Percentiles rank a stretch among this genome's conserved stretches.
Conservation (phyloP, 2,113 vertebrate genomes). For the Eira barbara region DNA sequence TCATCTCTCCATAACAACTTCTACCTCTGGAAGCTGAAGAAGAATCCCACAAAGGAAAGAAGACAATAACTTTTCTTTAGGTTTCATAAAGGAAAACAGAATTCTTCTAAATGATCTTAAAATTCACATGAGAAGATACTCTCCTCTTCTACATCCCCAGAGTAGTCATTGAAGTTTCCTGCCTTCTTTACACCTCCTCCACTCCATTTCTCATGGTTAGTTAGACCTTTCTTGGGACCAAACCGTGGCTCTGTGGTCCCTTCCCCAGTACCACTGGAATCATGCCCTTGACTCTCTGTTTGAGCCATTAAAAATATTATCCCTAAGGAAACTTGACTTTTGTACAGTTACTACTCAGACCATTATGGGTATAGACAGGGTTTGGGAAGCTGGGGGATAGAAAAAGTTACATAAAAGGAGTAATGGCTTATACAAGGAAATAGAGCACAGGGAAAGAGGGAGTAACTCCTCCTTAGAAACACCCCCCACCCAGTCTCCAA, state of each 20-base stretch:
- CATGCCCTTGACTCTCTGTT: not conserved
- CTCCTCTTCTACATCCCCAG: not conserved
- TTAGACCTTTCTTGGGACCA: too few species aligned
- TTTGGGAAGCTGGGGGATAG: not conserved
- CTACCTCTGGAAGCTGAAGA: not conserved
- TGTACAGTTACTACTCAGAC: not conserved
- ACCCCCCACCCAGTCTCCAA: not conserved
- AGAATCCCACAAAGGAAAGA: not conserved
- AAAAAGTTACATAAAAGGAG: not conserved
- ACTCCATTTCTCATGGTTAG: not conserved
- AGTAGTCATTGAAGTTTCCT: not conserved
- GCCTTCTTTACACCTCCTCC: too few species aligned
- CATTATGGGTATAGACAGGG: rapidly evolving
- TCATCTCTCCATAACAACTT: not conserved
- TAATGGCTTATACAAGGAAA: not conserved
- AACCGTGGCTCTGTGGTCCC: not conserved
- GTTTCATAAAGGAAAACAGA: not conserved
- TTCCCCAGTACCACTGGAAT: not conserved
- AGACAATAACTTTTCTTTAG: not conserved
- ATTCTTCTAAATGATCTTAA: not conserved
- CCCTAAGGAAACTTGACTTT: not conserved
- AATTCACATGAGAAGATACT: not conserved
- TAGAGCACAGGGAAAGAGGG: not conserved
- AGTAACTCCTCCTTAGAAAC: not conserved
- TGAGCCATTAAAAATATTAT: not conserved